A percentile compares a stretch with the other conserved stretches of the same genome.
These are phyloP conservation scores for Mustela nigripes DNA, from an alignment of 2,113 vertebrate species.

Conservation along the genomic window DNA sequence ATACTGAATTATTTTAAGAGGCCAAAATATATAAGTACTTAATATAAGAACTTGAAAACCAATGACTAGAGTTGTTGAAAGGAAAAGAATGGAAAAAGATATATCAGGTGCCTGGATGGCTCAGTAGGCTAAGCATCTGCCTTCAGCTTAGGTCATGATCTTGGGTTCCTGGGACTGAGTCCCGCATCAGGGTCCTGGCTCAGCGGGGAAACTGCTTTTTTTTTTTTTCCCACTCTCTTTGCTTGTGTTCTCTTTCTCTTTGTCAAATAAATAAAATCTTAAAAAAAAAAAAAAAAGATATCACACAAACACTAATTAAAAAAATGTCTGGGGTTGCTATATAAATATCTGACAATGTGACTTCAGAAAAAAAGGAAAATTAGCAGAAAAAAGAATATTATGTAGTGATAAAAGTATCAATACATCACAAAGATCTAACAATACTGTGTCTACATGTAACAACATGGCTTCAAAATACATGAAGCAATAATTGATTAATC, in stretches of 20 bases:
- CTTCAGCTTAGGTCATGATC: too few relatives aligned
- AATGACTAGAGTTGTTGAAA: not conserved
- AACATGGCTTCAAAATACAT: not conserved
- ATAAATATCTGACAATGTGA: not conserved
- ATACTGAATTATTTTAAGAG: constrained; percentile 5
- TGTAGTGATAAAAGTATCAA: not conserved
- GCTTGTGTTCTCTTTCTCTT: too few relatives aligned
- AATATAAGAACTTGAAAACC: not conserved
- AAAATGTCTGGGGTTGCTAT: not conserved
- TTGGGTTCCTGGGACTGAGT: too few relatives aligned
- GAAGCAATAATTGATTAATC: not conserved
- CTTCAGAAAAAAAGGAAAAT: not conserved
- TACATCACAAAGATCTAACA: not conserved
- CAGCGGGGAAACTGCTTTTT: too few relatives aligned
- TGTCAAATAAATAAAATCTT: too few relatives aligned
- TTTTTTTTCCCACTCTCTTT: too few relatives aligned
- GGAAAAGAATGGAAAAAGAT: not conserved
- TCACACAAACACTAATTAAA: not conserved
- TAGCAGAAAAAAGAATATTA: not conserved
- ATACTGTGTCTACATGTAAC: not conserved
- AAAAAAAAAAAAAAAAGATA: not conserved
- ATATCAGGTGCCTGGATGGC: not conserved
- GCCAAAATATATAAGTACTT: not conserved
- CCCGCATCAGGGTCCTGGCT: too few relatives aligned
- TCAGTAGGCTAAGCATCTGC: too few relatives aligned